phyloP scores from a whole-genome alignment of 1,140 invertebrate genomes.

The Rhagoletis pomonella region DNA sequence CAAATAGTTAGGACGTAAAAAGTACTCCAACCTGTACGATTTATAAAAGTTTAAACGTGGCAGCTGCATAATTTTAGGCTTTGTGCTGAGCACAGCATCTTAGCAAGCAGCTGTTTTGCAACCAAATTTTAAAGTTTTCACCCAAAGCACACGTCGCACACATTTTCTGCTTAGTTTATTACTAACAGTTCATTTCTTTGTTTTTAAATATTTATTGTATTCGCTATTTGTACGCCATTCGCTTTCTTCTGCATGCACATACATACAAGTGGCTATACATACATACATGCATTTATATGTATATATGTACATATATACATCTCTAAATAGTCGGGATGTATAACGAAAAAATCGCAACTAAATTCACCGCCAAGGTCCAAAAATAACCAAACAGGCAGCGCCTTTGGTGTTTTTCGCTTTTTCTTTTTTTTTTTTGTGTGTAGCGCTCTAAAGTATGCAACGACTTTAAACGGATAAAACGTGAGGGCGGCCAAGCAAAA shows the following conservation, averaged over 20 bases:
- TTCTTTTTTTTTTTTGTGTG: not conserved
- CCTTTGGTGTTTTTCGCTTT: not conserved
- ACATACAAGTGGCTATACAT: not conserved
- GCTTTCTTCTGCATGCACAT: not conserved
- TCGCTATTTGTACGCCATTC: not conserved
- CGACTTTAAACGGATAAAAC: slow-evolving; percentile 17
- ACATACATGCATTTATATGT: not conserved
- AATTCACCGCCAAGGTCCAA: not conserved
- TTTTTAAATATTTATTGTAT: not conserved
- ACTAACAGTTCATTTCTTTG: not conserved
- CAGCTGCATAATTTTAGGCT: not conserved
- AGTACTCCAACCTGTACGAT: too few relatives aligned
- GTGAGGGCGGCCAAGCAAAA: not conserved
- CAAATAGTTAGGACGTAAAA: too few relatives aligned
- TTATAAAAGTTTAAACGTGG: not conserved
- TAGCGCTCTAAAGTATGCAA: slow-evolving; percentile 24
- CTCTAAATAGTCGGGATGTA: not conserved
- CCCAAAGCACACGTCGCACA: not conserved
- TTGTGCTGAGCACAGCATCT: not conserved
- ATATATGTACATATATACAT: too few relatives aligned
- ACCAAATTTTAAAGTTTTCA: not conserved
- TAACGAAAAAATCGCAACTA: not conserved
- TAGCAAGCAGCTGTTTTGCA: not conserved
- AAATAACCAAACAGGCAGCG: not conserved
- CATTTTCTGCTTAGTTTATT: slow-evolving; percentile 20